These are phyloP conservation scores for Drosophila santomea DNA, from an alignment of 1,140 invertebrate genomes.

Conservation along the genomic window DNA sequence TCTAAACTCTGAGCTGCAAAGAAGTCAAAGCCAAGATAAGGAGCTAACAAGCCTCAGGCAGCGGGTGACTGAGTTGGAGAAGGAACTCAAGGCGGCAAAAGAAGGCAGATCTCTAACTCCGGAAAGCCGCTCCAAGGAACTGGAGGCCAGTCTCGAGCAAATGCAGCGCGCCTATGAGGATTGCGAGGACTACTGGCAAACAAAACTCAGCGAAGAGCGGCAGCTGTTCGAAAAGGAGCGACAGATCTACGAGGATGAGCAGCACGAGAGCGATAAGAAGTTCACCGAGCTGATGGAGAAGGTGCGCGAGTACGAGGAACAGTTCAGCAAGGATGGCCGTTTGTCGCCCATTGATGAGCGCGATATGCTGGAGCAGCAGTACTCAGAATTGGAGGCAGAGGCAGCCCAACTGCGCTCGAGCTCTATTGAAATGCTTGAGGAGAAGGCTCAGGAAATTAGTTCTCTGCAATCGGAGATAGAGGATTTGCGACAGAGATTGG, in stretches of 20 bases:
- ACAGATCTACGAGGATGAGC: slow-evolving; percentile 90
- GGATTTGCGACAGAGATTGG: slow-evolving; percentile 72
- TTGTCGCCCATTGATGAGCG: slow-evolving; percentile 92
- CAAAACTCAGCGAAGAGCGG: slow-evolving; percentile 91
- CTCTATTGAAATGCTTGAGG: slow-evolving; percentile 72
- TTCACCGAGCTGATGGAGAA: slow-evolving; percentile 90
- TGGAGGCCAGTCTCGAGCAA: slow-evolving; percentile 90
- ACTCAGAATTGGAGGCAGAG: slow-evolving; percentile 90
- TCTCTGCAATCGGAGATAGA: slow-evolving; percentile 86
- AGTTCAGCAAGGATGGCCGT: slow-evolving; percentile 87
- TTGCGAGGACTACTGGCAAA: slow-evolving; percentile 94
- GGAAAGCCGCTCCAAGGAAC: slow-evolving; percentile 87
- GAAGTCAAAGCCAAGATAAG: slow-evolving; percentile 58
- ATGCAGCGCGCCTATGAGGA: slow-evolving; percentile 91
- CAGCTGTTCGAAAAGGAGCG: slow-evolving; percentile 90
- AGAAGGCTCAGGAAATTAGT: slow-evolving; percentile 86
- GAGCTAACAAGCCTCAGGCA: slow-evolving; percentile 60
- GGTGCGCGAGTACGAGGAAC: slow-evolving; percentile 92
- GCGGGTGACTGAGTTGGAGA: slow-evolving; percentile 71
- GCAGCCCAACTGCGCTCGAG: slow-evolving; percentile 86
- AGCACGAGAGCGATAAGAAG: slow-evolving; percentile 91
- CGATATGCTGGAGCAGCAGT: slow-evolving; percentile 90
- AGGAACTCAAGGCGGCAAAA: slow-evolving; percentile 27
- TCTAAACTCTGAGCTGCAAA: slow-evolving; percentile 78
- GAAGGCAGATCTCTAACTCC: slow-evolving; percentile 60